Evolutionary conservation across 2,888 invertebrate genomes (phyloP).

Genomic region (Microctonus hyperodae): DNA sequence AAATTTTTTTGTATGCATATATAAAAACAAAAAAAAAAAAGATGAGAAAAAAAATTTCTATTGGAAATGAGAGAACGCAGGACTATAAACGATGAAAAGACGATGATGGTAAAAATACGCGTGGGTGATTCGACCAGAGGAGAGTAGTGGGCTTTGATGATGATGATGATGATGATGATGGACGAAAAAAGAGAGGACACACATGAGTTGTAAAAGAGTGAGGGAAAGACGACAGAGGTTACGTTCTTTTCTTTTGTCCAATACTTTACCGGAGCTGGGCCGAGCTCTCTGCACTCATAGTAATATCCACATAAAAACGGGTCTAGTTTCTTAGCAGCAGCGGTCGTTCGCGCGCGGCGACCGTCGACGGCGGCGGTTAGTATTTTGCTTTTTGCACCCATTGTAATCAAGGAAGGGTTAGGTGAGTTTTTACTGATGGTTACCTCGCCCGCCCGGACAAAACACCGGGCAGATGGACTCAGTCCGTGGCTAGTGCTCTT

Average conservation of each 20-base stretch:
- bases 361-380: slow-evolving; percentile 63
- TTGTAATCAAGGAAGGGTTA: slow-evolving; percentile 65
- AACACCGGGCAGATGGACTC: slow-evolving; percentile 63
- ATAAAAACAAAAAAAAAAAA: background rate
- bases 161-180: background rate
- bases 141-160: background rate
- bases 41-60: background rate
- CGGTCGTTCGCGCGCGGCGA: slow-evolving; percentile 61
- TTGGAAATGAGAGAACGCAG: background rate
- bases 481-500: slow-evolving; percentile 52
- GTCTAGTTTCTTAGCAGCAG: slow-evolving; percentile 63
- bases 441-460: slow-evolving; percentile 51
- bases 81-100: background rate
- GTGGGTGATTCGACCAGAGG: background rate
- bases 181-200: background rate
- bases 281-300: slow-evolving; percentile 37
- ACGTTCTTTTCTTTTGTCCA: slow-evolving; percentile 35
- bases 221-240: slow-evolving; percentile 19
- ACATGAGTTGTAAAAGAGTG: background rate
- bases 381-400: slow-evolving; percentile 63
- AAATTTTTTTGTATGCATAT: background rate
- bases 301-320: slow-evolving; percentile 56
- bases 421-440: slow-evolving; percentile 60
- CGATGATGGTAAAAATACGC: background rate
- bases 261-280: slow-evolving; percentile 36